A percentile compares a stretch with the other conserved stretches of the same genome.
Conservation (phyloP, 1,140 invertebrate species). For the Yoshiicerus persimilis region DNA sequence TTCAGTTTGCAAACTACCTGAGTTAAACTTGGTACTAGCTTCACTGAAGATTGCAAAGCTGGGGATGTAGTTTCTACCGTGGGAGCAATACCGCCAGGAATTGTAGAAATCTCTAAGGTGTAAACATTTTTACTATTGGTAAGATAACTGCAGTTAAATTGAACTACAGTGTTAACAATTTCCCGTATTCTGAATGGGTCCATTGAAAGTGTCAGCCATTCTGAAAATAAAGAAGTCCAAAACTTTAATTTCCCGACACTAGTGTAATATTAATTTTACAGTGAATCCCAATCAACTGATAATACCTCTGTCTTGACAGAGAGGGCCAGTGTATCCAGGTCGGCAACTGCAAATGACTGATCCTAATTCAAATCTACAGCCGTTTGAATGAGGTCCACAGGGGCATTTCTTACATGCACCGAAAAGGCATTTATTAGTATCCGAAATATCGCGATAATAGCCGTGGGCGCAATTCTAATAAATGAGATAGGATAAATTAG, state of each 20-base stretch:
- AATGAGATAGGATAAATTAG: neutral
- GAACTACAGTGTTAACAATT: neutral
- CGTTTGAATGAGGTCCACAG: neutral
- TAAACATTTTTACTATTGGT: neutral
- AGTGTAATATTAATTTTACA: neutral
- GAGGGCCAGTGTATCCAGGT: neutral
- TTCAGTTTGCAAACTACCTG: neutral
- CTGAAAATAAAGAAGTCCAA: too few relatives aligned
- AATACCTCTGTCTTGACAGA: neutral
- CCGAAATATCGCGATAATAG: neutral
- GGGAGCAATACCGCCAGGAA: neutral
- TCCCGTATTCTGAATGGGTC: neutral
- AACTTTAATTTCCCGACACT: neutral
- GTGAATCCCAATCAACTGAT: neutral
- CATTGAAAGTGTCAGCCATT: neutral
- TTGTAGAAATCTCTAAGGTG: neutral
- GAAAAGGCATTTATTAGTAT: neutral
- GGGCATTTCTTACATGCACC: constrained; percentile 23
- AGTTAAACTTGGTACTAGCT: neutral
- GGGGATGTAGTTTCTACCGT: neutral
- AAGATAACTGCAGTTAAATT: neutral
- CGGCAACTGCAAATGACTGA: neutral
- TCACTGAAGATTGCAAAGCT: neutral
- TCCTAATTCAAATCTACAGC: neutral
- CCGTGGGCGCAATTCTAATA: neutral